Evolutionary conservation across 2,888 invertebrate genomes (phyloP), one percentile per base, ranked within the genome.

Genomic region (Eulithis prunata): DNA sequence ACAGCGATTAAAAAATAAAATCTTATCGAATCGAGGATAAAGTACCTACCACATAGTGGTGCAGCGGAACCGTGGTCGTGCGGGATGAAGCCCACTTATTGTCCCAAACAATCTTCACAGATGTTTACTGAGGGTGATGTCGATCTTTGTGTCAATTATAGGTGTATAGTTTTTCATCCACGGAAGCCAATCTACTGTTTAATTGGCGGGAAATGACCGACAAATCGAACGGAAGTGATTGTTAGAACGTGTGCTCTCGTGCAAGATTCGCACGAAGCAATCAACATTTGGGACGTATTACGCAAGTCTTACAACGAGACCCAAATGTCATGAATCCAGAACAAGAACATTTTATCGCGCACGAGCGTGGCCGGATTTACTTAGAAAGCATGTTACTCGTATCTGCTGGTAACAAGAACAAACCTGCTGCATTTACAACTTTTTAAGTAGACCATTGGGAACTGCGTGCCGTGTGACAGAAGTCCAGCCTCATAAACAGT

Each of bases 161-260:
- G 32, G 32, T 21, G 21, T 10, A 14, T 54, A 36, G 32, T 49
- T 62, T 57, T 47, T 51, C 47, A 21, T 32, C n/a, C 66, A 75
- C 81, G 83, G 79, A 85, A 85, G 74, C 68, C 51, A 63, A 75
- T 76, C 77, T 70, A 77, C 71, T 73, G 28, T 49, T 28, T 76
- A 74, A 75, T 73, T 73, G 74, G 66, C 75, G 81, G 83, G 83
- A 87, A 84, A 76, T 79, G 76, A 72, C 77, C 73, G 76, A 77
- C 69, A 82, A 82, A 82, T 82, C 75, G 76, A 70, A 74, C 86
- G 88, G 88, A 89, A 89, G 86, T 84, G 82, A 84, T 81, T 82
- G 83, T 80, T 78, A 75, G 66, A 74, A 76, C 70, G 58, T 64
- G 68, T 72, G 73, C 69, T 79, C 75, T 74, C 80, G 78, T 81